Evolutionary conservation across 2,113 vertebrate genomes (phyloP).

Genomic region (Zosterops pallidus): DNA sequence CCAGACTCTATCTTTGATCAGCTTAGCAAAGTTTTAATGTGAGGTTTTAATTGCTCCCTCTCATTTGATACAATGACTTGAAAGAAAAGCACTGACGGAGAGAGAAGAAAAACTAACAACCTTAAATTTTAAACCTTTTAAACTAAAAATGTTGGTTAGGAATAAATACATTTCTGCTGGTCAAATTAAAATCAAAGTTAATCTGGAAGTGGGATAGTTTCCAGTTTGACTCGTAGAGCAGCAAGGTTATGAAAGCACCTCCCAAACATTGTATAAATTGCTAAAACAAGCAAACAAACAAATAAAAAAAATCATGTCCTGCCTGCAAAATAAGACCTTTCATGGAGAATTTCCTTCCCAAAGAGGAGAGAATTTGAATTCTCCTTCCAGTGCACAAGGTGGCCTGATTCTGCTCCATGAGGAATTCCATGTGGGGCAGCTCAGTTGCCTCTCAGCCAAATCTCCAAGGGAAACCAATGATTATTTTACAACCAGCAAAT

Average conservation of each 20-base stretch:
- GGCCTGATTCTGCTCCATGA: background rate
- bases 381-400: background rate
- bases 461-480: background rate
- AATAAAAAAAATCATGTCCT: background rate
- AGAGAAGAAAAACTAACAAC: background rate
- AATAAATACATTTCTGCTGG: background rate
- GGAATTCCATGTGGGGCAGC: background rate
- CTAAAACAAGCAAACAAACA: fast-evolving
- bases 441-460: background rate
- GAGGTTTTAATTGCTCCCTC: background rate
- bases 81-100: background rate
- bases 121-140: background rate
- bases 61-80: background rate
- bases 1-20: background rate
- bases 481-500: background rate
- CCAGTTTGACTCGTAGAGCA: background rate
- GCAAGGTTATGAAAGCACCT: background rate
- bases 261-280: background rate
- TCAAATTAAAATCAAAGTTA: background rate
- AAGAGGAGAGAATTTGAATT: background rate
- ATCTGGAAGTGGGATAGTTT: background rate
- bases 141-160: background rate
- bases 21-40: background rate
- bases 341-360: background rate
- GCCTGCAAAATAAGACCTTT: background rate